phyloP scores from a whole-genome alignment of 2,888 invertebrate species.

The Apeira syringaria region DNA sequence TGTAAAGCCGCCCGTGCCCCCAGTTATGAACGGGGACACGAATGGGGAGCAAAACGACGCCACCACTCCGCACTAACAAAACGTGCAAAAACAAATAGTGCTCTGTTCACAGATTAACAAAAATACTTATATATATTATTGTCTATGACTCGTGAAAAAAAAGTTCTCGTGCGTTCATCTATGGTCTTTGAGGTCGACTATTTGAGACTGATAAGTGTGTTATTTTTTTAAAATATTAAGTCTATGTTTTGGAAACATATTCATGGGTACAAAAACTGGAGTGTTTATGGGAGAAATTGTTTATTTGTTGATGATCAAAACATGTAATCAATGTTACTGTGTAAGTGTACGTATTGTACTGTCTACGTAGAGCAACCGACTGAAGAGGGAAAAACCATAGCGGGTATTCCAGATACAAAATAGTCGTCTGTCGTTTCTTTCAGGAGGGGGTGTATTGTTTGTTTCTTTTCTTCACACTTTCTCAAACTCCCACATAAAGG shows the following conservation, averaged over 20 bases:
- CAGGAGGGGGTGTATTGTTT: too few relatives aligned
- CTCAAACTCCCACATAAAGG: too few relatives aligned
- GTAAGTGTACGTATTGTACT: too few relatives aligned
- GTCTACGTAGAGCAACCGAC: too few relatives aligned
- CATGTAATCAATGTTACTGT: too few relatives aligned
- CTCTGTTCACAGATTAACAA: constrained; percentile 30
- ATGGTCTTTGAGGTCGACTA: constrained; percentile 41
- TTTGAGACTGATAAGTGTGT: constrained; percentile 76
- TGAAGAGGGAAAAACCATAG: too few relatives aligned
- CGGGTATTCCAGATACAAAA: too few relatives aligned
- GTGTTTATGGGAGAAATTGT: too few relatives aligned
- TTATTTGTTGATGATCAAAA: too few relatives aligned
- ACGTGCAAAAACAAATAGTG: constrained; percentile 18
- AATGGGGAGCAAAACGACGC: constrained; percentile 58
- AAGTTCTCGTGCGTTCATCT: constrained; percentile 31
- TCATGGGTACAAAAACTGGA: too few relatives aligned
- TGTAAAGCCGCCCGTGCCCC: constrained; percentile 59
- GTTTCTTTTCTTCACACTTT: too few relatives aligned
- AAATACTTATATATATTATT: constrained; percentile 29
- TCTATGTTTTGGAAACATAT: constrained; percentile 32
- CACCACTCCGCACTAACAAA: constrained; percentile 43
- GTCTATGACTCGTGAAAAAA: constrained; percentile 27
- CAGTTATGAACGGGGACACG: constrained; percentile 64
- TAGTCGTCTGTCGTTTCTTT: too few relatives aligned
- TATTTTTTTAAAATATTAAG: constrained; percentile 50